A percentile compares a stretch with the other conserved stretches of the same genome.
These are phyloP conservation scores for Saguinus imperator DNA, from an alignment of 2,113 vertebrate genomes.

Conservation along the genomic window DNA sequence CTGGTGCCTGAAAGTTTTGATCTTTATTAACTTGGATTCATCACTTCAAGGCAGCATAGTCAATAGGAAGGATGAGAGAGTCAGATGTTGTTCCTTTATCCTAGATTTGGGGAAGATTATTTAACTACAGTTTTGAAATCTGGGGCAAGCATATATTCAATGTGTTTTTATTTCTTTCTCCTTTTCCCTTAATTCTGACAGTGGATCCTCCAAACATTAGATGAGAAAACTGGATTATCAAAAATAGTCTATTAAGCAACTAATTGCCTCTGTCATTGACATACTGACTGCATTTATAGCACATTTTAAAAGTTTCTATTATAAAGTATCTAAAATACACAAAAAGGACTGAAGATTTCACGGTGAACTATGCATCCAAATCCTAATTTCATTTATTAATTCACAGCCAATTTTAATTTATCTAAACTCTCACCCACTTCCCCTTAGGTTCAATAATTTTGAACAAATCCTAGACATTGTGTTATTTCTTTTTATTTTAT, in stretches of 20 bases:
- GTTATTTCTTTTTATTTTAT: background rate
- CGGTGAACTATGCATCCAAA: background rate
- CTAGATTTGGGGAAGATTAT: background rate
- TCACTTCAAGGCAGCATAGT: background rate
- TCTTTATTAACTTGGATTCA: background rate
- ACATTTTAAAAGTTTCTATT: background rate
- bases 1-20: background rate
- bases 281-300: background rate
- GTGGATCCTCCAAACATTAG: background rate
- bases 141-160: background rate
- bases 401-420: background rate
- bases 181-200: background rate
- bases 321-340: background rate
- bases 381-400: background rate
- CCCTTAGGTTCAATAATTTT: background rate
- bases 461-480: background rate
- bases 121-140: conserved; percentile 46
- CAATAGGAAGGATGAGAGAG: background rate
- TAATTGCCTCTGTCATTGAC: background rate
- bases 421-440: background rate
- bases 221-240: background rate
- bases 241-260: background rate
- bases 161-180: background rate
- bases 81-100: background rate
- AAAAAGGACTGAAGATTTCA: background rate